A percentile compares a stretch with the other conserved stretches of the same genome.
Conservation (phyloP, 53 echinoderm and acorn worm species). For the Antedon mediterranea region DNA sequence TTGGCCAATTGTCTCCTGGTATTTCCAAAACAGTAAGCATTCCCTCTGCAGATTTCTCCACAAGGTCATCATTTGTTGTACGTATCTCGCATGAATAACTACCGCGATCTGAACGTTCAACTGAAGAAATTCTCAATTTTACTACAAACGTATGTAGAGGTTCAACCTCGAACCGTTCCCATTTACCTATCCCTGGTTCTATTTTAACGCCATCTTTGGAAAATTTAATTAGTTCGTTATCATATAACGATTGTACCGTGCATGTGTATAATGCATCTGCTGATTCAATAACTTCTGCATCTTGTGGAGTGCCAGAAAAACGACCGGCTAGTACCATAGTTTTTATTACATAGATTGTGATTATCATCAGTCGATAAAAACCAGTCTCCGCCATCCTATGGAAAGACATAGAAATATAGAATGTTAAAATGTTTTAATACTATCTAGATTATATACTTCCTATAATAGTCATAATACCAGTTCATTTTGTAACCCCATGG, state of each 20-base stretch:
- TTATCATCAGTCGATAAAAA: neutral
- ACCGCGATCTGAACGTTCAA: neutral
- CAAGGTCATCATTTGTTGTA: neutral
- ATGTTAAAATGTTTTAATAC: neutral
- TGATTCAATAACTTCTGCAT: neutral
- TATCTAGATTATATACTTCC: neutral
- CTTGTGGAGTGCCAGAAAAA: neutral
- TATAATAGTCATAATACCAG: neutral
- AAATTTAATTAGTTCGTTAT: neutral
- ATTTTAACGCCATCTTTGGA: neutral
- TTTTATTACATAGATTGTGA: neutral
- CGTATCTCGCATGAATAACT: neutral
- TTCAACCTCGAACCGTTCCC: neutral
- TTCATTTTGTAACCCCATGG: neutral
- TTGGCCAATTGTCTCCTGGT: neutral
- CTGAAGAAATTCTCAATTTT: neutral
- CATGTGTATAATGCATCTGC: neutral
- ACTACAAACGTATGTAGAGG: neutral
- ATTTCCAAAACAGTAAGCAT: neutral
- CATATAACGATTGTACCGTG: neutral
- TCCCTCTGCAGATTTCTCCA: neutral
- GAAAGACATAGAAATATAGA: neutral
- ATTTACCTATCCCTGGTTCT: neutral
- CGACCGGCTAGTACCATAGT: neutral
- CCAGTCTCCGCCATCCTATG: neutral